Percentiles rank a stretch among this genome's conserved stretches.
Evolutionary conservation across 2,113 vertebrate species (phyloP).

Genomic region (Polypterus senegalus): DNA sequence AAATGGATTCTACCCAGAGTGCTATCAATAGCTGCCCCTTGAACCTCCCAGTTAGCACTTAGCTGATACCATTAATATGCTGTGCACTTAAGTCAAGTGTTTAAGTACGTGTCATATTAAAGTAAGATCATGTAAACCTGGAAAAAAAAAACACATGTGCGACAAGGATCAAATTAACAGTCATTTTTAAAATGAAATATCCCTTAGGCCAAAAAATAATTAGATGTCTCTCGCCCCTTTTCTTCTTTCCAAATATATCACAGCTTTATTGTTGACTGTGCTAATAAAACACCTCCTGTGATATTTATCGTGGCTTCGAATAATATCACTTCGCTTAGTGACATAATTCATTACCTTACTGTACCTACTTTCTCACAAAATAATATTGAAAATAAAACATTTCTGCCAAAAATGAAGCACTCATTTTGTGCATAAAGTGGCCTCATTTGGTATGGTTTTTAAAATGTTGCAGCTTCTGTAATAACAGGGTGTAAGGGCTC

Average conservation of each 20-base stretch:
- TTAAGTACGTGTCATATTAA: conserved; percentile 53
- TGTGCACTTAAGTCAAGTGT: conserved; percentile 49
- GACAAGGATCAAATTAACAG: conserved; percentile 69
- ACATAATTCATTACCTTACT: neutral
- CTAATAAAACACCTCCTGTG: conserved; percentile 59
- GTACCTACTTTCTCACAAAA: neutral
- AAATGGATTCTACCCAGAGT: conserved; percentile 44
- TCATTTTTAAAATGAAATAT: conserved; percentile 52
- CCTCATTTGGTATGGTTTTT: no score
- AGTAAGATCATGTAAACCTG: conserved; percentile 65
- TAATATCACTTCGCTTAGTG: neutral
- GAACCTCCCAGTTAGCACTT: conserved; percentile 52
- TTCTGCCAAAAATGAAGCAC: no score
- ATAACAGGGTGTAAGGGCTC: no score
- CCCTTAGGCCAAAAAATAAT: conserved; percentile 65
- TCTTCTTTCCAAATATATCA: conserved; percentile 57
- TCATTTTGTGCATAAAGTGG: no score
- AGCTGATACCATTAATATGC: conserved; percentile 54
- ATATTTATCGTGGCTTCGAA: conserved; percentile 42
- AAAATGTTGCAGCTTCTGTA: no score
- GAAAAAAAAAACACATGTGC: conserved; percentile 41
- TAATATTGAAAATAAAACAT: no score
- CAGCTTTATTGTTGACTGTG: conserved; percentile 59
- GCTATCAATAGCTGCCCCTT: conserved; percentile 49
- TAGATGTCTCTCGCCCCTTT: conserved; percentile 62